phyloP scores from a whole-genome alignment of 2,113 vertebrate genomes.

The Triplophysa dalaica region DNA sequence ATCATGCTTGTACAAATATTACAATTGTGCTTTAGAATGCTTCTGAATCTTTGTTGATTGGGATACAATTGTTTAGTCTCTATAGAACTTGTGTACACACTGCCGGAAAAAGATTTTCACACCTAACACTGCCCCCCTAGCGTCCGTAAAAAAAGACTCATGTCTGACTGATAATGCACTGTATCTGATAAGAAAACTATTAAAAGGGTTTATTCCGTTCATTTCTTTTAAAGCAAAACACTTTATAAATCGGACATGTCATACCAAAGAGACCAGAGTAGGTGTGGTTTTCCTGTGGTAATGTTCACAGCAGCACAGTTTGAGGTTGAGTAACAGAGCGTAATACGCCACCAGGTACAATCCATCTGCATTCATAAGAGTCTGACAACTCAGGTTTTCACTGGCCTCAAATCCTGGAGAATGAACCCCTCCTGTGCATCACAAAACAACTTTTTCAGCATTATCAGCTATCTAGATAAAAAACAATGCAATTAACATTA shows the following conservation, averaged over 20 bases:
- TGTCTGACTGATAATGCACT: background rate
- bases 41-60: too few relatives aligned
- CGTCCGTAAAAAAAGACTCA: too few relatives aligned
- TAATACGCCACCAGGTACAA: conserved; percentile 89
- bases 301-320: conserved; percentile 86
- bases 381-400: conserved; percentile 82
- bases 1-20: too few relatives aligned
- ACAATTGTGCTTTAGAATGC: too few relatives aligned
- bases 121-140: too few relatives aligned
- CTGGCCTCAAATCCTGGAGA: conserved; percentile 84
- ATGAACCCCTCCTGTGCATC: conserved; percentile 81
- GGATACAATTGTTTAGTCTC: too few relatives aligned
- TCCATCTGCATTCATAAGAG: conserved; percentile 92
- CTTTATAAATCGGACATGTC: conserved; percentile 21
- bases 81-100: too few relatives aligned
- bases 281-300: conserved; percentile 83
- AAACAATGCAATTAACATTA: too few relatives aligned
- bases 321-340: conserved; percentile 92
- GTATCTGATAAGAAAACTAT: background rate
- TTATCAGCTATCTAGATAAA: background rate
- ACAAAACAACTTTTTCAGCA: background rate
- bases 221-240: background rate
- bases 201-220: too few relatives aligned
- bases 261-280: conserved; percentile 77
- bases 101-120: too few relatives aligned